These are phyloP conservation scores for Miichthys miiuy DNA, from an alignment of 2,797 vertebrate species.

Conservation along the genomic window DNA sequence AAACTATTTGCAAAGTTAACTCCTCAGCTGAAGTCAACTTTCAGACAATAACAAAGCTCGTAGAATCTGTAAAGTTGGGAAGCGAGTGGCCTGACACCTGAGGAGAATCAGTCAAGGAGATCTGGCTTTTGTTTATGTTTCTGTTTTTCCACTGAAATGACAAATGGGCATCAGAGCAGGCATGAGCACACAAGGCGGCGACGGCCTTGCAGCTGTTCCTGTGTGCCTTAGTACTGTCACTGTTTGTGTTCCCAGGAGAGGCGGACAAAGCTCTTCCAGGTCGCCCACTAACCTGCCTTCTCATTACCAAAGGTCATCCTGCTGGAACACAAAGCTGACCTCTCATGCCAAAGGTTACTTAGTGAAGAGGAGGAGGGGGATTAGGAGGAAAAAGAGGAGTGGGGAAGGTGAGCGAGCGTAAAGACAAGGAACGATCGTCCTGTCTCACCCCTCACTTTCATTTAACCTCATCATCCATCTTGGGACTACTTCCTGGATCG, in stretches of 20 bases:
- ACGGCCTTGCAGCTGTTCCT: slow-evolving; percentile 72
- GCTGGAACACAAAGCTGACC: slow-evolving; percentile 73
- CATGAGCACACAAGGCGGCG: slow-evolving; percentile 31
- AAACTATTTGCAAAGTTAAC: neutral
- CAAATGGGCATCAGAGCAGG: slow-evolving; percentile 41
- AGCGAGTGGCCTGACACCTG: slow-evolving; percentile 2
- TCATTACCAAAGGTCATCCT: slow-evolving; percentile 78
- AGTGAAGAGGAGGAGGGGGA: slow-evolving; percentile 15
- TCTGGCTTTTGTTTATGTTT: slow-evolving; percentile 38
- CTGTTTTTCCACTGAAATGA: slow-evolving; percentile 47
- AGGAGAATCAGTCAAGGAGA: slow-evolving; percentile 16
- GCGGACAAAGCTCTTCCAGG: slow-evolving; percentile 80
- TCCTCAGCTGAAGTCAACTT: neutral
- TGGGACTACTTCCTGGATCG: neutral
- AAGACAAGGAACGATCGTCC: slow-evolving; percentile 15
- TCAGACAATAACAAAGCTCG: neutral
- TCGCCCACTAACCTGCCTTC: slow-evolving; percentile 70
- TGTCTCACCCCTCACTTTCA: slow-evolving; percentile 41
- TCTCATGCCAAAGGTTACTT: slow-evolving; percentile 63
- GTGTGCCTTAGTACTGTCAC: slow-evolving; percentile 61
- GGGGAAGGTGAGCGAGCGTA: slow-evolving; percentile 24
- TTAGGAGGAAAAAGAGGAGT: slow-evolving; percentile 4
- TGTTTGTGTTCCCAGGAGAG: slow-evolving; percentile 83
- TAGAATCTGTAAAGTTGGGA: neutral
- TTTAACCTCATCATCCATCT: slow-evolving; percentile 31